Evolutionary conservation across 2,888 invertebrate genomes (phyloP), one percentile per base, ranked within the genome.

Genomic region (Alloplasta piceator): DNA sequence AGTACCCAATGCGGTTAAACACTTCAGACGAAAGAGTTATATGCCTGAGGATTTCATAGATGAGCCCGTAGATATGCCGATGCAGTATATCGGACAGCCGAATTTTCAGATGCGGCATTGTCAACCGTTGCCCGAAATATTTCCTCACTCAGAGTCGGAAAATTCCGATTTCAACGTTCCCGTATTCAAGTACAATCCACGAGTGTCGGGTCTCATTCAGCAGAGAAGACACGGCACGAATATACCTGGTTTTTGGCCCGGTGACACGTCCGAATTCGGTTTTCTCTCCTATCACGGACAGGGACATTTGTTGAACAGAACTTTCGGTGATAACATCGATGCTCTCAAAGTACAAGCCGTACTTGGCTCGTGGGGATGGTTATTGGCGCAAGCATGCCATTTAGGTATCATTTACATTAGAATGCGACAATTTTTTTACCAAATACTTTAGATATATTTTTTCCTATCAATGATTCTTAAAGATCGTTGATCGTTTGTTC

Each of bases 221-320:
- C 93, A 94, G 61, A 90, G 94, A 86, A 93, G 95, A 83, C 95
- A 95, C 92, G 95, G 95, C 4, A 95, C 96, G 16, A 96, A 95
- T 91, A 94, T 97, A 86, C 97, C 97, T 90, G 97, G 97, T 16
- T 96, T 95, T 91, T 98, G 98, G 98, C 96, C 97, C 14, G 97
- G 97, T 9, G 97, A 96, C 89, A 88, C 92, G 55, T 94, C 95
- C 90, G 96, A 96, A 91, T 98, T 96, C 93, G 97, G 97, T 0
- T 89, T 96, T 6, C 83, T 98, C 36, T 96, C 97, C 0, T 96
- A 95, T 87, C 96, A 97, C 87, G 94, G 94, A 9, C 93, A 95
- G 55, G 95, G 95, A 10, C 94, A 96, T 87, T 89, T 97, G 56
- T 85, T 93, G 0, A 86, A 86, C 0, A 93, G 95, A 73, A 90